A percentile compares a stretch with the other conserved stretches of the same genome.
These are phyloP conservation scores for Leucophenga maculata DNA, from an alignment of 2,888 invertebrate species.

Conservation along the genomic window DNA sequence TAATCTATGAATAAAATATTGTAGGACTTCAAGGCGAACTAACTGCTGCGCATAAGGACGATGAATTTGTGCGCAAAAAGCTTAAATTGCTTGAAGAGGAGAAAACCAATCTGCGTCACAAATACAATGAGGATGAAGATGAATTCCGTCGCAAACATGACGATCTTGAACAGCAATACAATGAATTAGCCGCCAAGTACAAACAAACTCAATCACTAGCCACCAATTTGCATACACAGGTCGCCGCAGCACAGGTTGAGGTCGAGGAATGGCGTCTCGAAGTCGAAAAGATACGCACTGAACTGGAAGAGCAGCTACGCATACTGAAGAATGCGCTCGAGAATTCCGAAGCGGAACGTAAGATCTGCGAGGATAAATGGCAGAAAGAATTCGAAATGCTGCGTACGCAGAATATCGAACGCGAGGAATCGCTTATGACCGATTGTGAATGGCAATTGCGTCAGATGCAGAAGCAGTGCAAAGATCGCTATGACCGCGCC, in stretches of 20 bases:
- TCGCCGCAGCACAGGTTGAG: slow-evolving; percentile 67
- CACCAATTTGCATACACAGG: slow-evolving; percentile 66
- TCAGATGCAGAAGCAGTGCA: slow-evolving; percentile 81
- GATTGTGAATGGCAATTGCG: slow-evolving; percentile 90
- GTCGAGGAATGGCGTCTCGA: slow-evolving; percentile 66
- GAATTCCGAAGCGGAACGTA: slow-evolving; percentile 76
- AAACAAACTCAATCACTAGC: slow-evolving; percentile 73
- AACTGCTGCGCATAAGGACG: slow-evolving; percentile 69
- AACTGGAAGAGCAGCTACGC: slow-evolving; percentile 74
- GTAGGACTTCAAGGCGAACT: slow-evolving; percentile 71
- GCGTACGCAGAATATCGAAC: slow-evolving; percentile 76
- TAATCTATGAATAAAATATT: background rate
- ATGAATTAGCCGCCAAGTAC: slow-evolving; percentile 73
- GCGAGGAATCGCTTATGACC: slow-evolving; percentile 82
- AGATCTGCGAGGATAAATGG: slow-evolving; percentile 76
- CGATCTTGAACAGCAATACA: slow-evolving; percentile 73
- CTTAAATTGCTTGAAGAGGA: slow-evolving; percentile 70
- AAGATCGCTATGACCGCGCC: slow-evolving; percentile 77
- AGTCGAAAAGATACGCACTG: slow-evolving; percentile 72
- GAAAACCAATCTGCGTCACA: slow-evolving; percentile 66
- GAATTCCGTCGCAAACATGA: slow-evolving; percentile 69
- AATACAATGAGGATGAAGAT: slow-evolving; percentile 68
- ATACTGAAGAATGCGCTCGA: slow-evolving; percentile 75
- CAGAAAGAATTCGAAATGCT: slow-evolving; percentile 78
- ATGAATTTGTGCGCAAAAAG: slow-evolving; percentile 70